Percentiles rank a stretch among this genome's conserved stretches.
These are phyloP conservation scores for Scaptomyza cyrtandrae DNA, from an alignment of 2,888 invertebrate species.

Conservation along the genomic window DNA sequence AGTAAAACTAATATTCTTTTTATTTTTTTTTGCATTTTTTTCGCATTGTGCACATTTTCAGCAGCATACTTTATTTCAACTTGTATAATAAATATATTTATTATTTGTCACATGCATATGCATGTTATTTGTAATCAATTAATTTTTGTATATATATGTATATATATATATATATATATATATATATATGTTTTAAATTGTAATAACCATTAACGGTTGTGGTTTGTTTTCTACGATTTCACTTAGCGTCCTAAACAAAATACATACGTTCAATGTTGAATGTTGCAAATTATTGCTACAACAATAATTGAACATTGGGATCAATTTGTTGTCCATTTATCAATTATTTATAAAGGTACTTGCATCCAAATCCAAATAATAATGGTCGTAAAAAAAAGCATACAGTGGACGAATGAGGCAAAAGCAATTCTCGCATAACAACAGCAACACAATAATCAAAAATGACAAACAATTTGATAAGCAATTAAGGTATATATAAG, in stretches of 20 bases:
- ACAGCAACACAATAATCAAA: not conserved
- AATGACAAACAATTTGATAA: conserved; percentile 2
- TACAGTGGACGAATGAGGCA: too few relatives aligned
- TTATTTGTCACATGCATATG: conserved; percentile 25
- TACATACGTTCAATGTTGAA: not conserved
- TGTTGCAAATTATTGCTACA: not conserved
- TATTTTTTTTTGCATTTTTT: too few relatives aligned
- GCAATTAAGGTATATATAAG: conserved; percentile 10
- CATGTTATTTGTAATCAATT: conserved; percentile 8
- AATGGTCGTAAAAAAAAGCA: conserved; percentile 18
- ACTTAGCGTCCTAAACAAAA: conserved; percentile 57
- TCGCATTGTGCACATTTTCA: conserved; percentile 63
- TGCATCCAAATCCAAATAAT: conserved; percentile 18
- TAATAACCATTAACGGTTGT: conserved; percentile 9
- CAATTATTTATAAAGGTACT: conserved; percentile 22
- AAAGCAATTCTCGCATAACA: not conserved
- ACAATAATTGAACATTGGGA: conserved; percentile 34
- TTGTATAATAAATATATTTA: conserved; percentile 64
- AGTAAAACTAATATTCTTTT: not conserved
- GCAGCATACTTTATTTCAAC: conserved; percentile 56
- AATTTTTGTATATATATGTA: conserved; percentile 11
- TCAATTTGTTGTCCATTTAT: conserved; percentile 33
- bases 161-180: too few relatives aligned
- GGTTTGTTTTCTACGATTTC: conserved; percentile 27
- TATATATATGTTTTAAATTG: conserved; percentile 13